Evolutionary conservation across 2,113 vertebrate genomes (phyloP), one percentile per base, ranked within the genome.

Genomic region (Callipepla californica): DNA sequence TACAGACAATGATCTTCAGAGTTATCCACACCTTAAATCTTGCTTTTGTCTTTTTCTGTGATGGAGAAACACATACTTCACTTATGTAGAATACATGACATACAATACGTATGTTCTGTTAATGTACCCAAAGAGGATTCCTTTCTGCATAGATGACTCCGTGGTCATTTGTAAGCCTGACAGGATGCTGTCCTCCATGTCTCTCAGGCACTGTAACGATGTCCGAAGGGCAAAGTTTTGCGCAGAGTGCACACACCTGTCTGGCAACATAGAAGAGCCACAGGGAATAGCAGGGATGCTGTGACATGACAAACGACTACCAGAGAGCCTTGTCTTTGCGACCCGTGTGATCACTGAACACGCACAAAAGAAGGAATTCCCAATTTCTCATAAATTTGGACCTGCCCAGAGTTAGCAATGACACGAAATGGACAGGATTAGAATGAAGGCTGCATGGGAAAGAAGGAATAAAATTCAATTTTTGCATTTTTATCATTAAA

Each of bases 251-350:
- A 92, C 91, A 93, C 93, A 95, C 96, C 96, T 95, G 92, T 96
- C 93, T 85, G 89, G 72, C 69, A 92, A 76, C 90, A 58, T 83
- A 58, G 77, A 96, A 94, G 28, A 90, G 92, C 95, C 94, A 87
- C 67, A 34, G 93, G 90, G 89, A 89, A 92, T 42, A 73, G 57
- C 85, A 89, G 94, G 78, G 89, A 86, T 91, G 81, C 59, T 55
- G 68, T 90, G 96, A 96, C 91, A 95, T 92, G 94, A 97, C 70
- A 94, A 96, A 95, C 92, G 81, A 90, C 82, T 86, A 74, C 48
- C 74, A 82, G 74, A 80, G 57, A 73, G 59, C 84, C 55, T 94
- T 51, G 44, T 68, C 81, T 48, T 69, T 84, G 70, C 63, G 92
- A 69, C 47, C 44, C 47, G 44, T 42, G 30, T 45, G 77, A 80